Conservation (phyloP, 2,797 vertebrate species). For the Vespertilio murinus region DNA sequence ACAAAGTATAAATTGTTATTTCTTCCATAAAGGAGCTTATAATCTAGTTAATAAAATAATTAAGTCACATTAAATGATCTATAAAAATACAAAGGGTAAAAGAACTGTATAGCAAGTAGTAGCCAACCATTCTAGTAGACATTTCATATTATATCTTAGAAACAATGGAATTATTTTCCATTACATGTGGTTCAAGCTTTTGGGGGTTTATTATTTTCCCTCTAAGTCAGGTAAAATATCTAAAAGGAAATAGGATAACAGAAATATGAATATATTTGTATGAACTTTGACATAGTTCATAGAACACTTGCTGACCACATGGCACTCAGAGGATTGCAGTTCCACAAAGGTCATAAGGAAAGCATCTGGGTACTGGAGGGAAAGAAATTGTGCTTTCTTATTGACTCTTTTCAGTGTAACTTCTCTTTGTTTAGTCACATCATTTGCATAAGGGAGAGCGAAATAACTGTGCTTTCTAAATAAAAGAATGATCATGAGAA, state of each 20-base stretch:
- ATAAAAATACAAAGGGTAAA: not conserved
- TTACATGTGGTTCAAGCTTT: not conserved
- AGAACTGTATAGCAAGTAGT: not conserved
- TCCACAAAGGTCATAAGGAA: not conserved
- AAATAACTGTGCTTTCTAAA: not conserved
- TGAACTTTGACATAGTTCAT: not conserved
- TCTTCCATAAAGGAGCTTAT: not conserved
- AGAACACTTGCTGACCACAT: not conserved
- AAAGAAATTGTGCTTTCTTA: not conserved
- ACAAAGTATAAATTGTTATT: not conserved
- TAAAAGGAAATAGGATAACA: not conserved
- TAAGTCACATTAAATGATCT: not conserved
- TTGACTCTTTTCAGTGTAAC: not conserved
- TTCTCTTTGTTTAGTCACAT: constrained; percentile 22
- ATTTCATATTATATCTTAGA: not conserved
- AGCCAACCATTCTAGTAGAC: not conserved
- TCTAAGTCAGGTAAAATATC: not conserved
- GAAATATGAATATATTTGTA: not conserved
- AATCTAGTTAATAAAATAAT: constrained; percentile 30
- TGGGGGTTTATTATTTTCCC: not conserved
- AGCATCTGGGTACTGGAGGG: not conserved
- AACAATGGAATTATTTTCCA: not conserved
- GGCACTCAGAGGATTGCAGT: not conserved
- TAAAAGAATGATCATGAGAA: not conserved
- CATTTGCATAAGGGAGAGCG: not conserved